Percentiles rank a stretch among this genome's conserved stretches.
Evolutionary conservation across 2,113 vertebrate genomes (phyloP).

Genomic region (Pteronura brasiliensis): DNA sequence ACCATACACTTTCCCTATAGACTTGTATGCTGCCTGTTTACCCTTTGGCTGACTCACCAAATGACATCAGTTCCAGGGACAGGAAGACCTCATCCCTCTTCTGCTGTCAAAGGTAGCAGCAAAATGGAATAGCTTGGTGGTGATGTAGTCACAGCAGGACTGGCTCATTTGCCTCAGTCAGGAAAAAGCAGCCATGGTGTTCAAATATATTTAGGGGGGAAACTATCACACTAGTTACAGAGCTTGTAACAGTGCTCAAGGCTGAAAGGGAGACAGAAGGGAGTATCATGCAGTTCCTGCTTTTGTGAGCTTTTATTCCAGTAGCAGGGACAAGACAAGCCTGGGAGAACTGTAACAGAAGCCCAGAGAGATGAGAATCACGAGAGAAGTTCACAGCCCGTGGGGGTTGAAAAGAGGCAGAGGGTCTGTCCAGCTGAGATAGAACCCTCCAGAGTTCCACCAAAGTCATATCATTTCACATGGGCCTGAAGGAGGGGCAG

Average conservation of each 20-base stretch:
- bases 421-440: background rate
- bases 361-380: background rate
- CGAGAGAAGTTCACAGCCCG: background rate
- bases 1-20: background rate
- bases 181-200: background rate
- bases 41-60: conserved; percentile 21
- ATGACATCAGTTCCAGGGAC: background rate
- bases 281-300: background rate
- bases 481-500: background rate
- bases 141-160: background rate
- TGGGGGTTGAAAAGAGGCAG: background rate
- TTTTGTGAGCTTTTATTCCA: conserved; percentile 2
- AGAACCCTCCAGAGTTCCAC: no score
- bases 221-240: background rate
- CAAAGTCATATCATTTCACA: background rate
- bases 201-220: background rate
- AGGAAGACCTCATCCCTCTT: background rate
- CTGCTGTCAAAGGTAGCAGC: background rate
- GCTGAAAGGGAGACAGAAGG: conserved; percentile 3
- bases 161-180: background rate
- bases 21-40: background rate
- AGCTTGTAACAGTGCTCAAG: background rate
- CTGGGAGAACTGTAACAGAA: background rate
- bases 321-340: background rate
- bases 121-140: background rate